Base-by-base conservation (phyloP, 2,888 invertebrate genomes). In the Melipona beecheii region DNA sequence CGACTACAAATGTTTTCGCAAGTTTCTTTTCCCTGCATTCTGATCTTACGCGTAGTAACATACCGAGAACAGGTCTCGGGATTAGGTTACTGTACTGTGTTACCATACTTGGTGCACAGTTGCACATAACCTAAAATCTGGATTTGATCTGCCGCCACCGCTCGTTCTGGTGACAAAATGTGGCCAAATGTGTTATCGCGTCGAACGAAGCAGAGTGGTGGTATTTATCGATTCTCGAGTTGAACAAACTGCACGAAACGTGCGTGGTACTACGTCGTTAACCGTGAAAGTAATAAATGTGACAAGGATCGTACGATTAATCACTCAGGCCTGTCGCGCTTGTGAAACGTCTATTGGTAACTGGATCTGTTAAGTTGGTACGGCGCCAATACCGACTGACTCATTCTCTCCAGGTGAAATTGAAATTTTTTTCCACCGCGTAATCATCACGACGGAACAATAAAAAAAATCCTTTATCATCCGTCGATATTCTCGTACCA, bases 261-360 rank as follows among this genome's bases (percentile, higher is more conserved):
- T n/a, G 62, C 21, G 21, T 52, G 31, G 5, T 24, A 19, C 24
- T 11, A 24, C 66, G 50, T 27, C 9, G 24, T 68, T 49, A 68
- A 21, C n/a, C 36, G 70, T 54, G 54, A 70, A 70, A 70, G 70
- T 31, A 56, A 36, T 56, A 70, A 70, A 70, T 56, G 54, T 70
- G 54, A 56, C 70, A n/a, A 21, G 56, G 31, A 54, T 15, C 69
- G 21, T 31, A 36, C 36, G 54, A 70, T 70, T 70, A 56, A 54
- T 56, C 70, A 70, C 54, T 36, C 31, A n/a, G n/a, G 36, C 54
- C 31, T 52, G 13, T 69, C 15, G 2, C 31, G 11, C 21, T 69
- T 31, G 52, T 21, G 31, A 69, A 54, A 69, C 17, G 17, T 69
- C 21, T 52, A 3, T 52, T 52, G 52, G 69, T 69, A 70, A 54